These are phyloP conservation scores for Rhingia rostrata DNA, from an alignment of 2,888 invertebrate genomes.

Conservation along the genomic window DNA sequence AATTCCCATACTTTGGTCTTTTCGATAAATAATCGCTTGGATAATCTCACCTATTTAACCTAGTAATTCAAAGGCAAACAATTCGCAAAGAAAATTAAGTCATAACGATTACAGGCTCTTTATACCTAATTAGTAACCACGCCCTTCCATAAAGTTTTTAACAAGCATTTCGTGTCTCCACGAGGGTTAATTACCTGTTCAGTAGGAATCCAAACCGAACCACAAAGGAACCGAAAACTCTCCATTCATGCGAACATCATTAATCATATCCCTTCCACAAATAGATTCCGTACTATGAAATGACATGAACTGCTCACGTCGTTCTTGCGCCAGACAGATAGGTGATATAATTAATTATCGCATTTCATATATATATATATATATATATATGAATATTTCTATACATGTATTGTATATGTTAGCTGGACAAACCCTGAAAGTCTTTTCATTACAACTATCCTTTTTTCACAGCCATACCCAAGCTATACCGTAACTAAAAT, in stretches of 20 bases:
- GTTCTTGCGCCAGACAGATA: constrained; percentile 19
- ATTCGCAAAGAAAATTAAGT: constrained; percentile 45
- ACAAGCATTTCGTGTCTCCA: constrained; percentile 38
- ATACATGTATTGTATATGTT: neutral
- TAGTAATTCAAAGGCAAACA: constrained; percentile 24
- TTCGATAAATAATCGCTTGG: neutral
- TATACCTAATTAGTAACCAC: constrained; percentile 68
- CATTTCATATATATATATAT: neutral
- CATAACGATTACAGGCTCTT: constrained; percentile 51
- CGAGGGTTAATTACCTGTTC: constrained; percentile 66
- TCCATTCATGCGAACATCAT: constrained; percentile 49
- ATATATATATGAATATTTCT: too few species aligned
- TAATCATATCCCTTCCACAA: constrained; percentile 67
- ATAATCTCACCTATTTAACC: neutral
- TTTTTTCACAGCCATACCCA: neutral
- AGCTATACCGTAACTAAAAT: constrained; percentile 17
- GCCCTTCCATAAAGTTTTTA: constrained; percentile 54
- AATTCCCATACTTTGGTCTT: neutral
- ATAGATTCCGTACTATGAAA: constrained; percentile 48
- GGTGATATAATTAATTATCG: constrained; percentile 61
- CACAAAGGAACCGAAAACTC: constrained; percentile 8
- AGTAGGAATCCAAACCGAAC: constrained; percentile 30
- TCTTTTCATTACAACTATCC: constrained; percentile 45
- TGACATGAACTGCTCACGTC: constrained; percentile 49
- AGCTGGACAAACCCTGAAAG: constrained; percentile 37